Percentiles rank a stretch among this genome's conserved stretches.
phyloP scores from a whole-genome alignment of 2,888 invertebrate genomes.

The Pachliopta kotzebuea region DNA sequence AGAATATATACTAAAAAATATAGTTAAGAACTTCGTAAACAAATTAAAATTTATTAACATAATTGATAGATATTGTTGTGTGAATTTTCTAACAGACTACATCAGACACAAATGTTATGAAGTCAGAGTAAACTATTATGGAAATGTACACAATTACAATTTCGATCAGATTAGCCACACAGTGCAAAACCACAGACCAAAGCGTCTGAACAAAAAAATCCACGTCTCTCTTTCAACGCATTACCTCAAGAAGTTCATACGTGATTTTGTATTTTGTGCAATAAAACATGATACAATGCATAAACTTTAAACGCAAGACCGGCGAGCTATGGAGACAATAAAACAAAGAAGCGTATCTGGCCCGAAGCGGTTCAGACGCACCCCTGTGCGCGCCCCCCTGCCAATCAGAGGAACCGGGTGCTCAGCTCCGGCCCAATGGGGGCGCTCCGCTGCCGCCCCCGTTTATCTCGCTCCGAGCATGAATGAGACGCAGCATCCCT shows the following conservation, averaged over 20 bases:
- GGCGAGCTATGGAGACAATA: conserved; percentile 78
- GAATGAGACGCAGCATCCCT: conserved; percentile 73
- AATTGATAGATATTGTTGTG: neutral
- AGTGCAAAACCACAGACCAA: conserved; percentile 46
- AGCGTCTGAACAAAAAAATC: conserved; percentile 42
- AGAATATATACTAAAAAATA: too few relatives aligned
- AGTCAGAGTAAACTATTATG: neutral
- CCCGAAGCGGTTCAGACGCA: conserved; percentile 57
- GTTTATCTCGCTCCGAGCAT: conserved; percentile 43
- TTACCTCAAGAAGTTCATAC: conserved; percentile 74
- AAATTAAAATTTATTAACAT: neutral
- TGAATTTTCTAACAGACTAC: neutral
- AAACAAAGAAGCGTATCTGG: conserved; percentile 75
- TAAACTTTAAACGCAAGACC: conserved; percentile 79
- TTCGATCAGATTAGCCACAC: neutral
- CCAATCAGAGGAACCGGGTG: conserved; percentile 37
- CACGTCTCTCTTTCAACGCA: conserved; percentile 59
- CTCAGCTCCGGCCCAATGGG: conserved; percentile 44
- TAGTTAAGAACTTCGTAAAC: too few relatives aligned
- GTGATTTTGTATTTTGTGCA: conserved; percentile 74
- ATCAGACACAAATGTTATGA: neutral
- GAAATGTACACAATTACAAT: neutral
- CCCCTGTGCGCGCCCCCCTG: conserved; percentile 38
- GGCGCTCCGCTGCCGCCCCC: conserved; percentile 40
- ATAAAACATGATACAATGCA: conserved; percentile 79